These are phyloP conservation scores for Whitmania pigra DNA, from an alignment of 1,140 invertebrate genomes.

Conservation along the genomic window DNA sequence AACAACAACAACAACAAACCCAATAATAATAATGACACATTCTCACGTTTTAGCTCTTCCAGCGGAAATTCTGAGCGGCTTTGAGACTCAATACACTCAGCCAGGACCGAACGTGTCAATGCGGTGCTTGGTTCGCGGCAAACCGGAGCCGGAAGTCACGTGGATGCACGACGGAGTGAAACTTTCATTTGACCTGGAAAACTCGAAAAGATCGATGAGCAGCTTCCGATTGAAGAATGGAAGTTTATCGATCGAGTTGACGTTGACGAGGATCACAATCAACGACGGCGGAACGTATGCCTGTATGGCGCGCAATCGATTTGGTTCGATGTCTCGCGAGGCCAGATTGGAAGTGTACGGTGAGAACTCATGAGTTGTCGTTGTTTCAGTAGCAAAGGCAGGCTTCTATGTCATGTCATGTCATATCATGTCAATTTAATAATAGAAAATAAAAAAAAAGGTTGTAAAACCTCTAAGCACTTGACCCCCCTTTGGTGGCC, in stretches of 20 bases:
- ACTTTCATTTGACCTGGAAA: too few species aligned
- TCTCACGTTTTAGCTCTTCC: background rate
- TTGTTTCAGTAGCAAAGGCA: too few species aligned
- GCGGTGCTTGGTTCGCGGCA: background rate
- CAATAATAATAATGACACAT: background rate
- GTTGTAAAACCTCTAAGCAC: too few species aligned
- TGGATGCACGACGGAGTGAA: background rate
- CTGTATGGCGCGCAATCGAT: conserved; percentile 69
- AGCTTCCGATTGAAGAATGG: conserved; percentile 54
- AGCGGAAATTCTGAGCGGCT: background rate
- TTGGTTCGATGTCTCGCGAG: conserved; percentile 65
- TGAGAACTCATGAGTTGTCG: conserved; percentile 51
- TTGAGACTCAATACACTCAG: background rate
- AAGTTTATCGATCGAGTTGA: conserved; percentile 83
- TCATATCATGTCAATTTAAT: too few species aligned
- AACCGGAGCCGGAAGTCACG: background rate
- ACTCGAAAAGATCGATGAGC: background rate
- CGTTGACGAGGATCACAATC: conserved; percentile 71
- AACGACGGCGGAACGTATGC: conserved; percentile 83
- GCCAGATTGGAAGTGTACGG: conserved; percentile 83
- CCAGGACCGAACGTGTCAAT: background rate
- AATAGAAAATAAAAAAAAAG: too few species aligned
- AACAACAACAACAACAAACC: too few species aligned
- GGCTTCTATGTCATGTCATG: too few species aligned
- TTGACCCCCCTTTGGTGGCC: too few species aligned